Percentiles rank a stretch among this genome's conserved stretches.
Conservation (phyloP, 2,797 vertebrate genomes). For the Galaxias olidus region DNA sequence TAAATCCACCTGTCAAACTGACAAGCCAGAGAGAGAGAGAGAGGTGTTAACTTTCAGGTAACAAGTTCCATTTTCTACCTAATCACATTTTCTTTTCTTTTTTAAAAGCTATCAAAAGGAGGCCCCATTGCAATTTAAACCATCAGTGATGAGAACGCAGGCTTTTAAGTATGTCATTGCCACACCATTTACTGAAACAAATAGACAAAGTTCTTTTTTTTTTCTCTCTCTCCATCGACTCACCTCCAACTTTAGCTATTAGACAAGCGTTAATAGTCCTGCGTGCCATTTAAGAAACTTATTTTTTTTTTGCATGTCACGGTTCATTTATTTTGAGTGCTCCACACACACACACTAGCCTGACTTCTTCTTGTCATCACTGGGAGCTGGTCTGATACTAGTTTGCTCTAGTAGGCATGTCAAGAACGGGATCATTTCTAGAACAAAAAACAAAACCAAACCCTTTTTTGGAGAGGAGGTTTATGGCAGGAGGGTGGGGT, state of each 20-base stretch:
- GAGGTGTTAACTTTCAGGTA: constrained; percentile 41
- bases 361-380: constrained; percentile 36
- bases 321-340: constrained; percentile 46
- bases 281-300: constrained; percentile 5
- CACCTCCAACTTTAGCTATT: constrained; percentile 29
- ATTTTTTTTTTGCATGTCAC: constrained; percentile 16
- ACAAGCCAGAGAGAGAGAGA: constrained; percentile 33
- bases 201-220: constrained; percentile 48
- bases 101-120: constrained; percentile 66
- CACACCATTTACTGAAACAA: constrained; percentile 48
- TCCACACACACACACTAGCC: constrained; percentile 30
- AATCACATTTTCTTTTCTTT: constrained; percentile 49
- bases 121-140: constrained; percentile 62
- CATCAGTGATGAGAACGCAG: constrained; percentile 61
- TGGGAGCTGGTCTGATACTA: constrained; percentile 46
- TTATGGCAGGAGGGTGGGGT: background rate
- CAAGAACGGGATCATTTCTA: constrained; percentile 42
- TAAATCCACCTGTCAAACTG: constrained; percentile 50
- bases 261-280: constrained; percentile 53
- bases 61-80: constrained; percentile 51
- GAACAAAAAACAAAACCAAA: constrained; percentile 35
- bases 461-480: too few species aligned
- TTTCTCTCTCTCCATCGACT: too few species aligned
- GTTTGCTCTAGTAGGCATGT: constrained; percentile 35
- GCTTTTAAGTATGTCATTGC: constrained; percentile 54